A percentile compares a stretch with the other conserved stretches of the same genome.
Evolutionary conservation across 1,140 invertebrate genomes (phyloP).

Genomic region (Dendrolimus kikuchii): DNA sequence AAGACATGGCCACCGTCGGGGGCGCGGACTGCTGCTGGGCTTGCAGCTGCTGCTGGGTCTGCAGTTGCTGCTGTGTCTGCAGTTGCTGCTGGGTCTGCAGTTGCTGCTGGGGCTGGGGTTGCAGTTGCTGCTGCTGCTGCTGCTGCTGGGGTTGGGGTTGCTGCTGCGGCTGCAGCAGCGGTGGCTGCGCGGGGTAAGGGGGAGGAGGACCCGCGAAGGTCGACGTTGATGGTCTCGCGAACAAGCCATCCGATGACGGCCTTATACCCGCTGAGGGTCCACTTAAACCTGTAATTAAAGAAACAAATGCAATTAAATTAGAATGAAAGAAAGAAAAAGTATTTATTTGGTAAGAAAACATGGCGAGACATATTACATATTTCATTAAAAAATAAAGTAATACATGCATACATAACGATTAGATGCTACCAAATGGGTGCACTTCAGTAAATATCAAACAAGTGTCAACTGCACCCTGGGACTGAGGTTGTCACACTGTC

Average conservation of each 20-base stretch:
- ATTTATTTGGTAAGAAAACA: no score
- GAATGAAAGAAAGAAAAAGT: no score
- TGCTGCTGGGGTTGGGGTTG: slow-evolving; percentile 17
- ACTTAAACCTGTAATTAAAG: slow-evolving; percentile 29
- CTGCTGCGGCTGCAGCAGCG: slow-evolving; percentile 19
- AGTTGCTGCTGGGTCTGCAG: slow-evolving; percentile 11
- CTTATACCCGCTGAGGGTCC: slow-evolving; percentile 21
- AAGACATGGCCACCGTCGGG: slow-evolving; percentile 80
- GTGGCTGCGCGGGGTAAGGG: slow-evolving; percentile 31
- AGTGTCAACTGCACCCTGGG: no score
- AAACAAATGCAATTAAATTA: slow-evolving; percentile 1
- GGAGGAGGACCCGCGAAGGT: slow-evolving; percentile 40
- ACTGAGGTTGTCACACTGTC: no score
- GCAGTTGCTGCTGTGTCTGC: slow-evolving; percentile 3
- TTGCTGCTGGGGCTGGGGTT: slow-evolving; percentile 16
- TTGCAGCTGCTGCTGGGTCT: no score
- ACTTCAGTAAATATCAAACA: no score
- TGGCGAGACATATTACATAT: no score
- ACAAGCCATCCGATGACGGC: slow-evolving; percentile 41
- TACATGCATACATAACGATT: no score
- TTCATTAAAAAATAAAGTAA: no score
- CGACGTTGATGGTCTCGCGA: slow-evolving; percentile 44
- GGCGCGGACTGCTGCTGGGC: slow-evolving; percentile 16
- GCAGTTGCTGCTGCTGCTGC: slow-evolving; percentile 16
- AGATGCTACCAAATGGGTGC: no score